Base-by-base conservation (phyloP, 1,140 invertebrate species). In the Paracyclopina nana region DNA sequence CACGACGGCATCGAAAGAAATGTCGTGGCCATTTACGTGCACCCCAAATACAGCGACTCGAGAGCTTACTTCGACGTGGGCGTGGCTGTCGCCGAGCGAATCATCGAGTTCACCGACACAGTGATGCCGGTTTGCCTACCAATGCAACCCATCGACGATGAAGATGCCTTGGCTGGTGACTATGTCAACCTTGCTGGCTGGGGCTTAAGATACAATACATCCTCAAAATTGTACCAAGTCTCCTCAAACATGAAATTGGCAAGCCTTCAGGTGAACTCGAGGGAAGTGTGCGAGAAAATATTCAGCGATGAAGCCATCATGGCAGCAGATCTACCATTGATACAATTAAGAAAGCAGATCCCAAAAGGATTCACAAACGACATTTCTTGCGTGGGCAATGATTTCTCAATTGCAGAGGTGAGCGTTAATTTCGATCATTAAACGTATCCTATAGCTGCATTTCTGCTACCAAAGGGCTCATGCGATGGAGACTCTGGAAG, bases 51-150 rank as follows among this genome's bases (percentile, higher is more conserved):
- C 34, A 3, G 34, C 4, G 14, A n/a, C 5, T n/a, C n/a, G 20
- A 38, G 34, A 38, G 34, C 34, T 16, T 38, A 38, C 9, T 38
- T 38, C 20, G 34, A 38, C 8, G 34, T 38, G 34, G 34, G 34
- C 14, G 14, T 38, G 20, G 34, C 34, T 8, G 20, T 38, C 9
- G 20, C 20, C n/a, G 34, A 20, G 2, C 14, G 20, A 8, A 38
- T 16, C n/a, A 9, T 38, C 34, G 34, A 38, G 20, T 38, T 38
- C 9, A 38, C 2, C 34, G 34, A 38, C 34, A 16, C 14, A n/a
- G 20, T 38, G 14, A 5, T 38, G 8, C 34, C 34, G 20, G 34
- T 38, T 2, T 38, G 34, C 20, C 34, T 38, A 5, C 34, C 34
- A 2, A 16, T 16, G 5, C 34, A 16, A 5, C 34, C 34, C 20